Evolutionary conservation across 2,797 vertebrate species (phyloP).

Genomic region (Cuniculus paca): DNA sequence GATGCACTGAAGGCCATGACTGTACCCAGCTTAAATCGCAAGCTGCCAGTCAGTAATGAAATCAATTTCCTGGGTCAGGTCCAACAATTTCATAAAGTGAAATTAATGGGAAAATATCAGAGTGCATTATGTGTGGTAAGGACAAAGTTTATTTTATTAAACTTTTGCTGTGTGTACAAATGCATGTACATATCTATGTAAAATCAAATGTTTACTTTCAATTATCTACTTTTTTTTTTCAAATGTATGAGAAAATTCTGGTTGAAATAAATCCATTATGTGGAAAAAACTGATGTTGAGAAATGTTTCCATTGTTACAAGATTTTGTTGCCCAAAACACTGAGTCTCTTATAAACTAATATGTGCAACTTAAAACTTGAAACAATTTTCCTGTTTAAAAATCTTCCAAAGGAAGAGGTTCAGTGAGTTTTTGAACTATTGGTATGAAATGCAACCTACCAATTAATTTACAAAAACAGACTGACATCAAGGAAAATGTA

Average conservation of each 20-base stretch:
- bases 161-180: not conserved
- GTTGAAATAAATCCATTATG: constrained; percentile 24
- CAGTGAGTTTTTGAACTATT: constrained; percentile 9
- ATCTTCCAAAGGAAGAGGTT: constrained; percentile 56
- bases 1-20: not conserved
- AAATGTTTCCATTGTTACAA: constrained; percentile 37
- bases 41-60: not conserved
- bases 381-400: constrained; percentile 53
- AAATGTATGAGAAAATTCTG: not conserved
- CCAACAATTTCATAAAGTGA: not conserved
- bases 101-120: not conserved
- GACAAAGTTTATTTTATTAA: not conserved
- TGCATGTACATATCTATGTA: not conserved
- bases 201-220: not conserved
- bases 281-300: not conserved
- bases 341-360: constrained; percentile 49
- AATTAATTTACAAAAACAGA: constrained; percentile 30
- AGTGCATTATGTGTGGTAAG: not conserved
- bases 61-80: not conserved
- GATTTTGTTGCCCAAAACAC: constrained; percentile 32
- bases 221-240: not conserved
- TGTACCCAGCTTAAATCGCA: not conserved
- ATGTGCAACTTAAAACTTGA: constrained; percentile 29
- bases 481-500: constrained; percentile 33
- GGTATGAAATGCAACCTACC: constrained; percentile 34